Conservation (phyloP, 2,113 vertebrate genomes). For the Anas platyrhynchos region DNA sequence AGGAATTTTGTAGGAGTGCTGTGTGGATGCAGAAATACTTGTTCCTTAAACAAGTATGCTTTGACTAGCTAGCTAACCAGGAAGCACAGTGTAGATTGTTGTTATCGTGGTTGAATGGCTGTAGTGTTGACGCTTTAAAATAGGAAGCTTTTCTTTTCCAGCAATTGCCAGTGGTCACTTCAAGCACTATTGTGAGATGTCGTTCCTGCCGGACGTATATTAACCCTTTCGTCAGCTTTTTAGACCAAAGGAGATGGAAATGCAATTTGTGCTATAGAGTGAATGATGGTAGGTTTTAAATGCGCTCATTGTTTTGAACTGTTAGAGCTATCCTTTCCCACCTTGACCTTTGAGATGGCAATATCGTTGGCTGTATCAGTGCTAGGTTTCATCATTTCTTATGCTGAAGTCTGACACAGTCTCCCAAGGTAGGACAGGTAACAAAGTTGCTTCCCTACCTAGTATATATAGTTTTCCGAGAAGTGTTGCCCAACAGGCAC, state of each 20-base stretch:
- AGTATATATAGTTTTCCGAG: background rate
- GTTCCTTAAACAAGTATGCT: background rate
- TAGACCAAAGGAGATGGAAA: constrained; percentile 96
- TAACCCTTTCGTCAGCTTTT: constrained; percentile 95
- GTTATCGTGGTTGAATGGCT: background rate
- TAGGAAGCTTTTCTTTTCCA: constrained; percentile 63
- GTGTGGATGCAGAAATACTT: background rate
- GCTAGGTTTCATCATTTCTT: background rate
- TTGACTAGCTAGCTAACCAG: background rate
- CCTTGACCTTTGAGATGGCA: background rate
- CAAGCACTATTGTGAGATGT: constrained; percentile 95
- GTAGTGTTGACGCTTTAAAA: background rate
- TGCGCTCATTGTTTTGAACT: background rate
- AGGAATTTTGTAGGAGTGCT: background rate
- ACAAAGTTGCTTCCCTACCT: background rate
- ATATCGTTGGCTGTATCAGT: background rate
- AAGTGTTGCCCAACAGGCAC: background rate
- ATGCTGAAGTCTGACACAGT: rapidly evolving
- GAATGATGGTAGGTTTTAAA: constrained; percentile 87
- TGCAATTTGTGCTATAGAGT: constrained; percentile 96
- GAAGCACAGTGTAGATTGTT: background rate
- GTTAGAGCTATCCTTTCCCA: background rate
- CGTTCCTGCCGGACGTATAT: constrained; percentile 97
- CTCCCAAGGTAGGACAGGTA: background rate
- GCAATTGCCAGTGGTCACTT: constrained; percentile 97